Conservation (phyloP, 2,113 vertebrate species). For the Strigops habroptila region DNA sequence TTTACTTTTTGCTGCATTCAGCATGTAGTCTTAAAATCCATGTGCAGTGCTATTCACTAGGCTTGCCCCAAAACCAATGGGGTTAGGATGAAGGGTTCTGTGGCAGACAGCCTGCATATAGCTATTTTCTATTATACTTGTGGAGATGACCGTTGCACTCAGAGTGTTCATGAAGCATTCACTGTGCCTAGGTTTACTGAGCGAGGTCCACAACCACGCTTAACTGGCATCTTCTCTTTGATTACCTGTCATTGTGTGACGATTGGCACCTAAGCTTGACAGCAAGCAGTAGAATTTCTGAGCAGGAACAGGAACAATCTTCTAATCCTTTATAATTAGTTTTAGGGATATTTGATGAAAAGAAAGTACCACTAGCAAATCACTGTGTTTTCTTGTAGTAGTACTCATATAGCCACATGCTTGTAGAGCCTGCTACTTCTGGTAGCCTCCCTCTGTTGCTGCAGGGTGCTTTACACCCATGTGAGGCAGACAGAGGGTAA, state of each 20-base stretch:
- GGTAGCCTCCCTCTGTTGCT: background rate
- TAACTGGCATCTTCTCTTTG: background rate
- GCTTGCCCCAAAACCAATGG: background rate
- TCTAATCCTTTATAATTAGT: background rate
- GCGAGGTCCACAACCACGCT: background rate
- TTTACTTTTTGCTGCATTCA: background rate
- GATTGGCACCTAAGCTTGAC: background rate
- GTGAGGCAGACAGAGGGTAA: background rate
- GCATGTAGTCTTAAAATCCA: background rate
- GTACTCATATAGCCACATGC: background rate
- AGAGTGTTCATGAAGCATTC: background rate
- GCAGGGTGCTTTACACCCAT: background rate
- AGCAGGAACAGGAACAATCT: background rate
- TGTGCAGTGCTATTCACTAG: background rate
- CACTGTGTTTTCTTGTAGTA: background rate
- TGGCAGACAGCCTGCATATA: background rate
- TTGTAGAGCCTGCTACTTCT: background rate
- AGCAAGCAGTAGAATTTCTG: background rate
- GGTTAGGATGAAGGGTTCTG: background rate
- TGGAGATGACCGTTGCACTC: background rate
- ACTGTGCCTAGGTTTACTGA: background rate
- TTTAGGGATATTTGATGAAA: background rate
- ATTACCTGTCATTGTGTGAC: rapidly evolving
- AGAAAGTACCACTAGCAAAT: background rate
- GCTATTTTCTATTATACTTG: background rate